Percentiles rank a stretch among this genome's conserved stretches.
Conservation (phyloP, 37 sponge, comb jelly and placozoan species). For the Tethya wilhelma region DNA sequence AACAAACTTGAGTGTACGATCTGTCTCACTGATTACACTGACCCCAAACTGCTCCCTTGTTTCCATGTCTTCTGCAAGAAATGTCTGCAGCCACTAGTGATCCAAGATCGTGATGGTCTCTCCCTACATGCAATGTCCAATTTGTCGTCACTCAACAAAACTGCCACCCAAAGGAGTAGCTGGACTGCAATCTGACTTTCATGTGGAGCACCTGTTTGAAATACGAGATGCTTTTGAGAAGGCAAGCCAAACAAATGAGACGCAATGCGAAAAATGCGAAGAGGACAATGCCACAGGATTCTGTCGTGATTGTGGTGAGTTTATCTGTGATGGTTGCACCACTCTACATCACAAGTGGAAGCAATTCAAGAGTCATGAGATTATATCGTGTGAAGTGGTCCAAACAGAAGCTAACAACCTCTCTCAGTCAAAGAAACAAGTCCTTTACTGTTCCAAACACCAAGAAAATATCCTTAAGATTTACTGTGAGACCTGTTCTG, state of each 20-base stretch:
- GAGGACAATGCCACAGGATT: conserved; percentile 18
- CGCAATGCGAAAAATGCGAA: conserved; percentile 42
- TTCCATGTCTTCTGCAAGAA: conserved; percentile 57
- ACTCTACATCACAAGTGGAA: conserved; percentile 52
- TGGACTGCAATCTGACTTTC: too few species aligned
- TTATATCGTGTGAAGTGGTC: conserved; percentile 14
- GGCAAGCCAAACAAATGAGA: conserved; percentile 10
- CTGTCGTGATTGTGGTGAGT: conserved; percentile 41
- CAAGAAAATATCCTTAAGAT: conserved; percentile 37
- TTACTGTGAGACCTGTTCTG: conserved; percentile 55
- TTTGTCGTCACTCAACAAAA: too few species aligned
- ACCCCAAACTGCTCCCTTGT: conserved; percentile 63
- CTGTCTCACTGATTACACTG: background rate
- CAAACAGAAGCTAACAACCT: conserved; percentile 2
- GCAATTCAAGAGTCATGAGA: conserved; percentile 44
- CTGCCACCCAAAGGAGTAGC: too few species aligned
- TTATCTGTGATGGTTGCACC: conserved; percentile 47
- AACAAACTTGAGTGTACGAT: background rate
- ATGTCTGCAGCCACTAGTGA: too few species aligned
- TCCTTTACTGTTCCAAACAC: background rate
- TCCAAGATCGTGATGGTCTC: too few species aligned
- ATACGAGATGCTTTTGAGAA: too few species aligned
- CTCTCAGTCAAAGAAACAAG: background rate
- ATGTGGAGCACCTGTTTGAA: too few species aligned
- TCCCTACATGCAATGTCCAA: too few species aligned